Percentiles rank a stretch among this genome's conserved stretches.
phyloP scores from a whole-genome alignment of 2,797 vertebrate genomes.

The Oryzias sinensis region DNA sequence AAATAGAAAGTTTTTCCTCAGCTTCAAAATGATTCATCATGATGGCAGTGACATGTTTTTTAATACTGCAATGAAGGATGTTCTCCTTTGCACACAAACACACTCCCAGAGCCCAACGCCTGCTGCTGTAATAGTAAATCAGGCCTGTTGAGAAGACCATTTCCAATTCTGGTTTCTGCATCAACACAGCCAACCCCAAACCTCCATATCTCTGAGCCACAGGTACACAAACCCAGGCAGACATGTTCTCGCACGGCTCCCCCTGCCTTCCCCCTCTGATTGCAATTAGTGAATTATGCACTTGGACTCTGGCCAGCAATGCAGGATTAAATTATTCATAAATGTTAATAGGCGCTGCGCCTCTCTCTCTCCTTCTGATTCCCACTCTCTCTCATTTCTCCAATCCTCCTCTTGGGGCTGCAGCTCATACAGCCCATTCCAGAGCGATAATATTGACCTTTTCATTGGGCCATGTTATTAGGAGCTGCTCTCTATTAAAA shows the following conservation, averaged over 20 bases:
- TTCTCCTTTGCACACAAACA: not conserved
- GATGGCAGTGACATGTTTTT: not conserved
- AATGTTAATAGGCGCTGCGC: conserved; percentile 69
- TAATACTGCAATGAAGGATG: conserved; percentile 2
- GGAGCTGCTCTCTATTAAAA: conserved; percentile 68
- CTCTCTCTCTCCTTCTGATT: conserved; percentile 15
- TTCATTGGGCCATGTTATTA: conserved; percentile 68
- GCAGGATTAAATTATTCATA: conserved; percentile 78
- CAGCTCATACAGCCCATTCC: conserved; percentile 52
- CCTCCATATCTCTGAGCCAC: conserved; percentile 42
- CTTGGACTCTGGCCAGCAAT: conserved; percentile 75
- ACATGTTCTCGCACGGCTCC: conserved; percentile 30
- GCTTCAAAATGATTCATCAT: not conserved
- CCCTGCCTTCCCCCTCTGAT: conserved; percentile 65
- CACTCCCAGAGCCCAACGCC: conserved; percentile 6
- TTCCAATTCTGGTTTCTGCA: conserved; percentile 43
- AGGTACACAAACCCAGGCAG: conserved; percentile 21
- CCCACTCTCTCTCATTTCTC: conserved; percentile 26
- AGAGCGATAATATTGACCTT: conserved; percentile 73
- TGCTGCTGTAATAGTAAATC: conserved; percentile 48
- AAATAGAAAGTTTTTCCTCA: not conserved
- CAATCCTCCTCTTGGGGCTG: conserved; percentile 33
- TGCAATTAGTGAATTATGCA: conserved; percentile 79
- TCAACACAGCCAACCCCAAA: conserved; percentile 50
- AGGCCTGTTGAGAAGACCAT: conserved; percentile 43